Evolutionary conservation across 1,140 invertebrate genomes (phyloP), one percentile per base, ranked within the genome.

Genomic region (Battus philenor): DNA sequence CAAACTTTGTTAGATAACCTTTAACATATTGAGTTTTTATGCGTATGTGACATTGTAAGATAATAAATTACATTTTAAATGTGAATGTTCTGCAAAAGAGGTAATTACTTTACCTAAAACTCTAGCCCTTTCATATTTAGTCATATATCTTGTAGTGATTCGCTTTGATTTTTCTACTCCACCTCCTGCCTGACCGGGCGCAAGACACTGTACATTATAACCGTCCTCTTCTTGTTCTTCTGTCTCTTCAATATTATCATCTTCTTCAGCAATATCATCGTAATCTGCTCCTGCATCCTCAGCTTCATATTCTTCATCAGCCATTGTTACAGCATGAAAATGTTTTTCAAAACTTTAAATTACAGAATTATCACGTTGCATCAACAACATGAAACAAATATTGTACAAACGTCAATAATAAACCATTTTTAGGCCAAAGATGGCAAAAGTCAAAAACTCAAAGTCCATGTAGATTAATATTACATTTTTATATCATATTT

Each of bases 91-190:
- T n/a, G n/a, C n/a, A n/a, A n/a, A n/a, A n/a, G n/a, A n/a, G n/a
- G n/a, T n/a, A n/a, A n/a, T n/a, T n/a, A n/a, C n/a, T n/a, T 57
- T 52, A 85, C 78, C 80, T 68, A 82, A 63, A 26, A 85, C 78
- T 69, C 80, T 65, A n/a, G 80, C 80, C 43, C 80, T 47, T 51
- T 87, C 79, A 62, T 94, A 98, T 91, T 99, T 99, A 10, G 98
- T 99, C 97, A 99, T 98, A 67, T 96, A 97, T 72, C 91, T 91
- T 0, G 94, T 95, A 1, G 95, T 97, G 29, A 97, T 96, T 22
- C 94, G 86, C 71, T 96, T 96, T 0, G 91, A 90, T 72, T 94
- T 94, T 45, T 92, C 91, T 0, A 95, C 93, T 34, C 93, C 92
- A 8, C 92, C 92, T 2, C 89, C 90, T 26, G 89, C 90, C 66